A percentile compares a stretch with the other conserved stretches of the same genome.
phyloP scores from a whole-genome alignment of 2,888 invertebrate species.

The Harpalus rufipes region DNA sequence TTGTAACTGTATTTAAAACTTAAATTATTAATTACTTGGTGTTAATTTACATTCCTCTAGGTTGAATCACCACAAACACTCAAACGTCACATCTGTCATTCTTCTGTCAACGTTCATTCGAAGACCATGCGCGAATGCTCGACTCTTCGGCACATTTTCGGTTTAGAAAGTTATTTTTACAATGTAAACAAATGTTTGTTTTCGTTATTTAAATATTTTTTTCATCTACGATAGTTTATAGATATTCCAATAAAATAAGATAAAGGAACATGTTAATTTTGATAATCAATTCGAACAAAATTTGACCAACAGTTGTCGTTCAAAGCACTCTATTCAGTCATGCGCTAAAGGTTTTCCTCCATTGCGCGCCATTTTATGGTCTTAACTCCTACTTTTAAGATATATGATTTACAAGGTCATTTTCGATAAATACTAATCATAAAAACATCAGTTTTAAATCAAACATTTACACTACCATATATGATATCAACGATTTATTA shows the following conservation, averaged over 20 bases:
- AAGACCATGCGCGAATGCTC: constrained; percentile 27
- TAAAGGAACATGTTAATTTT: background rate
- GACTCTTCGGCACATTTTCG: constrained; percentile 1
- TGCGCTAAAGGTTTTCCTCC: background rate
- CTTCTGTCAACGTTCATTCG: constrained; percentile 49
- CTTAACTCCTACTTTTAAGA: background rate
- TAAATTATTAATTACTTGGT: constrained; percentile 36
- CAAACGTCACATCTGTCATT: constrained; percentile 66
- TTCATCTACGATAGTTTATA: background rate
- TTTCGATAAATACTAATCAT: background rate
- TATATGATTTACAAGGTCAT: background rate
- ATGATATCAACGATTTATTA: background rate
- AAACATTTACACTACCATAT: background rate
- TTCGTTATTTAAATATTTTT: background rate
- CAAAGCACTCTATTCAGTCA: background rate
- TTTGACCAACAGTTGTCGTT: background rate
- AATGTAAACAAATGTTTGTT: background rate
- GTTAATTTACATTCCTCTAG: constrained; percentile 64
- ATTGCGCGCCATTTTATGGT: background rate
- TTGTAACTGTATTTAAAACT: constrained; percentile 70
- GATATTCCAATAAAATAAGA: background rate
- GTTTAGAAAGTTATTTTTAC: background rate
- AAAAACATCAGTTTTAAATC: background rate
- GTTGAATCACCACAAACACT: constrained; percentile 64
- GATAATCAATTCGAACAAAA: constrained; percentile 6